These are phyloP conservation scores for Turritopsis rubra DNA, from an alignment of 30 jellyfish, hydroid and myxozoan genomes.

Conservation along the genomic window DNA sequence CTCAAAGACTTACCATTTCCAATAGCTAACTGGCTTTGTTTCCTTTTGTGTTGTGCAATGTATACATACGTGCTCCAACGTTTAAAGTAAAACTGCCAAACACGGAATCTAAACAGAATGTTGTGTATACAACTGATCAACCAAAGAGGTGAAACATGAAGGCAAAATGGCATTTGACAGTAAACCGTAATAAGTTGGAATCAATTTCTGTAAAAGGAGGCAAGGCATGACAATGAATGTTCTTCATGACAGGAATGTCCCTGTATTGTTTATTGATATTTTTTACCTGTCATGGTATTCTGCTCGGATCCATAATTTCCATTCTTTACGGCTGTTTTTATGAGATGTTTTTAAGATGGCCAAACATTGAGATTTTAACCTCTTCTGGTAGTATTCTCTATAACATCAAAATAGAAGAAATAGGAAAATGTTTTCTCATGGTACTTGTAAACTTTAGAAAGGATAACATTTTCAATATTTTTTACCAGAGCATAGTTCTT, in stretches of 20 bases:
- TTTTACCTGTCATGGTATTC: conserved; percentile 6
- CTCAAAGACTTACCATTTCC: neutral
- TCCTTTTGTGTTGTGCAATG: neutral
- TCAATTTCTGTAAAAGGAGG: no score
- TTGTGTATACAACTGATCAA: no score
- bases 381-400: conserved; percentile 6
- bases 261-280: neutral
- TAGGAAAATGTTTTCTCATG: no score
- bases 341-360: neutral
- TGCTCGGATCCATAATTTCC: conserved; percentile 4
- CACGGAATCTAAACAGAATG: neutral
- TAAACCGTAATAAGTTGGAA: no score
- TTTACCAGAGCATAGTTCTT: no score
- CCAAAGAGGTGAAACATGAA: no score
- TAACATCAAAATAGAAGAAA: neutral
- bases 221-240: no score
- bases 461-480: no score
- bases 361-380: neutral
- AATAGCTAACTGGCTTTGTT: neutral
- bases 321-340: neutral
- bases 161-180: neutral
- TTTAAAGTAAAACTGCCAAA: neutral
- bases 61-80: neutral
- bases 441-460: no score
- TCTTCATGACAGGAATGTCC: no score